These are phyloP conservation scores for Notothenia coriiceps DNA, from an alignment of 2,113 vertebrate species.

Conservation along the genomic window DNA sequence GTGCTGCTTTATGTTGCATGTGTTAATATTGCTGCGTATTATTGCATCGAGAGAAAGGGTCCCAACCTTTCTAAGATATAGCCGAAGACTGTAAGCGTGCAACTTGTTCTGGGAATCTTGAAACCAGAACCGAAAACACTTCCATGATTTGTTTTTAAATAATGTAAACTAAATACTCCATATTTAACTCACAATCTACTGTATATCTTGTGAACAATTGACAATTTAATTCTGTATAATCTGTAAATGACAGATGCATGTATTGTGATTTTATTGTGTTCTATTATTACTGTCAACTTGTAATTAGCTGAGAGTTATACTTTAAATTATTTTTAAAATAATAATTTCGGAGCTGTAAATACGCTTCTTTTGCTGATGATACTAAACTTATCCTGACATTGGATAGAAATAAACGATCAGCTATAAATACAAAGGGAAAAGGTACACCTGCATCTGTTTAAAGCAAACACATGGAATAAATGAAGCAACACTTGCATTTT, in stretches of 20 bases:
- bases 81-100: constrained; percentile 24
- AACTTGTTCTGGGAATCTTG: constrained; percentile 3
- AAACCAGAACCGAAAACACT: constrained; percentile 5
- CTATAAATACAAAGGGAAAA: constrained; percentile 18
- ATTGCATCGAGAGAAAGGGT: constrained; percentile 34
- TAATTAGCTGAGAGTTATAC: constrained; percentile 16
- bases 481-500: background rate
- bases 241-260: constrained; percentile 30
- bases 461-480: background rate
- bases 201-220: constrained; percentile 15
- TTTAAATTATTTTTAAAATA: constrained; percentile 20
- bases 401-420: background rate
- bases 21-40: constrained; percentile 42
- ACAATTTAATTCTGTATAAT: constrained; percentile 29
- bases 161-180: background rate
- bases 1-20: constrained; percentile 50
- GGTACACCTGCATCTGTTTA: background rate
- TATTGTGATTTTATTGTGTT: constrained; percentile 41
- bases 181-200: constrained; percentile 21
- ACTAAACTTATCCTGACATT: constrained; percentile 9
- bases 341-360: background rate
- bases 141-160: constrained; percentile 3
- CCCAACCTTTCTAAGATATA: constrained; percentile 15
- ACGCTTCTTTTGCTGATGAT: constrained; percentile 11
- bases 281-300: constrained; percentile 33